Percentiles rank a stretch among this genome's conserved stretches.
These are phyloP conservation scores for Drosophila demipolita DNA, from an alignment of 2,888 invertebrate genomes.

Conservation along the genomic window DNA sequence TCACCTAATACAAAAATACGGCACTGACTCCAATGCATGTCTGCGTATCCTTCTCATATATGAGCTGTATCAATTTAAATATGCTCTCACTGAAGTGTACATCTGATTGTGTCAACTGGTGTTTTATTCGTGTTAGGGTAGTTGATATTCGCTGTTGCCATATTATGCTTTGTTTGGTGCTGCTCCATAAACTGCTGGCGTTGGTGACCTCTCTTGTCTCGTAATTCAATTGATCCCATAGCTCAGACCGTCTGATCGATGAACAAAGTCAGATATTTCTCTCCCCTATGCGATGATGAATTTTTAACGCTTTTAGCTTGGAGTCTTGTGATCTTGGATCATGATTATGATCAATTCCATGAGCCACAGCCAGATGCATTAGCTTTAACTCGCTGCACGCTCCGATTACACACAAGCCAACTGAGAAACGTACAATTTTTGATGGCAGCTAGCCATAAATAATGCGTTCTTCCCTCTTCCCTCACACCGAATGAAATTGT, in stretches of 20 bases:
- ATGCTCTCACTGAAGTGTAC: not conserved
- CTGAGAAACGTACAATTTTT: constrained; percentile 46
- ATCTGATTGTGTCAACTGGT: constrained; percentile 5
- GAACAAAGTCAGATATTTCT: constrained; percentile 31
- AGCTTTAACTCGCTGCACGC: constrained; percentile 26
- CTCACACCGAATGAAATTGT: not conserved
- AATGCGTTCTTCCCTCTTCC: constrained; percentile 36
- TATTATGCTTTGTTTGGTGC: not conserved
- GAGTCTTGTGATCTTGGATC: constrained; percentile 26
- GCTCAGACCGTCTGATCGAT: constrained; percentile 13
- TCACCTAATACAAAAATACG: constrained; percentile 36
- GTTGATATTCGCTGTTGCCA: not conserved
- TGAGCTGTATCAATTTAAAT: not conserved
- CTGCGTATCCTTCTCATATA: not conserved
- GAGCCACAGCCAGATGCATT: constrained; percentile 49
- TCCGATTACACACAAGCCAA: constrained; percentile 53
- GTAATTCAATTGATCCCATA: constrained; percentile 49
- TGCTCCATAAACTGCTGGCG: constrained; percentile 24
- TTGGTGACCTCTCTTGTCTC: constrained; percentile 42
- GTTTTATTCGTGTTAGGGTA: constrained; percentile 17
- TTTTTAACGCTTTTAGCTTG: constrained; percentile 51
- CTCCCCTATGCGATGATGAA: constrained; percentile 43
- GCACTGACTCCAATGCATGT: not conserved
- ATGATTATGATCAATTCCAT: constrained; percentile 46
- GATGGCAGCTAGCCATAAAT: constrained; percentile 63